Conservation (phyloP, 37 sponge, comb jelly and placozoan species). For the Dysidea cf. avara region DNA sequence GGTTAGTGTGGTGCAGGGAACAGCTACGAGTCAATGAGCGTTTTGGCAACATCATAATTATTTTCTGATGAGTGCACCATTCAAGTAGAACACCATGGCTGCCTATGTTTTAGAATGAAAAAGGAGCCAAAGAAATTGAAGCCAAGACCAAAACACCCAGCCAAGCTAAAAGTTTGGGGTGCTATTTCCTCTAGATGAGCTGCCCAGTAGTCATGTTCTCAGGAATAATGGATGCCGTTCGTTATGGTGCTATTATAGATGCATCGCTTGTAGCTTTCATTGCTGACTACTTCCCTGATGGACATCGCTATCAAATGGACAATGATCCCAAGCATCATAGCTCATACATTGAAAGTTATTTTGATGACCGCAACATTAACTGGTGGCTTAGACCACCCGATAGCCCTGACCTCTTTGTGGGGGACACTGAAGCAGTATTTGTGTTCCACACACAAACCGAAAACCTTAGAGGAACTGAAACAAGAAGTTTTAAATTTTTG, state of each 20-base stretch:
- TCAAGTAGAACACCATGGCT: slow-evolving; percentile 21
- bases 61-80: slow-evolving; percentile 24
- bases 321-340: slow-evolving; percentile 29
- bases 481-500: background rate
- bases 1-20: slow-evolving; percentile 10
- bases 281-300: background rate
- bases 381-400: slow-evolving; percentile 17
- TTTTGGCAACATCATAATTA: slow-evolving; percentile 7
- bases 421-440: background rate
- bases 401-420: background rate
- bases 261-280: slow-evolving; percentile 14
- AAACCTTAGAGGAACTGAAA: background rate
- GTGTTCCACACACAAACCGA: background rate
- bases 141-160: slow-evolving; percentile 7
- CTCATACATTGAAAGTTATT: background rate
- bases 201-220: slow-evolving; percentile 34
- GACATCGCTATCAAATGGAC: slow-evolving; percentile 30
- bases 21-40: background rate
- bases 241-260: slow-evolving; percentile 26
- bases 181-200: slow-evolving; percentile 38
- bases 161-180: slow-evolving; percentile 39
- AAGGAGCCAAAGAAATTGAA: slow-evolving; percentile 23
- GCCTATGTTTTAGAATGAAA: slow-evolving; percentile 11
- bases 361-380: slow-evolving; percentile 4
- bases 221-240: slow-evolving; percentile 27